Percentiles rank a stretch among this genome's conserved stretches.
Conservation (phyloP, 2,797 vertebrate species). For the Artibeus lituratus region DNA sequence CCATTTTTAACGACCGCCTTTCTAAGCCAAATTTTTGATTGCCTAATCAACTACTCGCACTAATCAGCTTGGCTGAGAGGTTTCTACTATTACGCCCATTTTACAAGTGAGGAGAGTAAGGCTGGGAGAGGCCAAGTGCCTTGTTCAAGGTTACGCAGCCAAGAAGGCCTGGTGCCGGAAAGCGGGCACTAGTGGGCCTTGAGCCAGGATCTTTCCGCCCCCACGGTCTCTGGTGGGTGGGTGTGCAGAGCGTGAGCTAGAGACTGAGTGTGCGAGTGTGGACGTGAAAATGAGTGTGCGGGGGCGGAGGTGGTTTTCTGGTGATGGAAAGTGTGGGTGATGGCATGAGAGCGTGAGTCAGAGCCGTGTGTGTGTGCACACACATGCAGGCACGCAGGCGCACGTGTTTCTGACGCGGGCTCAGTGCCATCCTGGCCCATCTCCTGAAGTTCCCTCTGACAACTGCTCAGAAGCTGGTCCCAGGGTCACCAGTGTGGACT, state of each 20-base stretch:
- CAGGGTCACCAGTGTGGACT: no score
- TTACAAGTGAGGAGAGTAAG: neutral
- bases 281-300: neutral
- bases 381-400: accelerated
- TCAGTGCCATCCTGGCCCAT: neutral
- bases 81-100: neutral
- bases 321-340: neutral
- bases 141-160: neutral
- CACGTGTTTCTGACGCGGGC: neutral
- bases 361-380: neutral
- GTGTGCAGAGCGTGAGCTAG: neutral
- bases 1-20: neutral
- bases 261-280: neutral
- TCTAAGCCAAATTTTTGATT: neutral
- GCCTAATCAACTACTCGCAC: neutral
- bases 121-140: neutral
- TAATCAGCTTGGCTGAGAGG: neutral
- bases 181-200: neutral
- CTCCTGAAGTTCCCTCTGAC: neutral
- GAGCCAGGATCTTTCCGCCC: neutral
- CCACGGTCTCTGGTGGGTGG: neutral
- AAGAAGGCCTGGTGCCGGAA: neutral
- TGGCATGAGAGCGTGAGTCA: neutral
- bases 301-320: neutral
- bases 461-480: neutral